Base-by-base conservation (phyloP, 1,140 invertebrate species). In the Penaeus vannamei region DNA sequence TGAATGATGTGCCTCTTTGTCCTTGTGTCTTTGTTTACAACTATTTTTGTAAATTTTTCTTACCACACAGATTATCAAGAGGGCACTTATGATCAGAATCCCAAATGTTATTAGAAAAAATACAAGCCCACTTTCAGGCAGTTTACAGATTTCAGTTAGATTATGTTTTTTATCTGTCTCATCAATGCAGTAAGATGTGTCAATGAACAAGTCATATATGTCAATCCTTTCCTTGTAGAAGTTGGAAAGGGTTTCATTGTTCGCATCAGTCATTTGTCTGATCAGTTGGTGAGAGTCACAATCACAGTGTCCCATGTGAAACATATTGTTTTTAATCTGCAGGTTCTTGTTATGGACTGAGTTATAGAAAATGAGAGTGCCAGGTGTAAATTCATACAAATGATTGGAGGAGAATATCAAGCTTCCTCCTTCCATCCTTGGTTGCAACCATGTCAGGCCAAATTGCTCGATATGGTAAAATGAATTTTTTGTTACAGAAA, bases 321-420 rank as follows among this genome's bases (percentile, higher is more conserved):
- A 12, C 79, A 64, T 42, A 64, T 87, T 87, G 23, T 62, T 62
- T 62, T 76, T 79, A 26, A 81, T 88, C 29, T 77, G 32, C 60
- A 91, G 59, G 20, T 91, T 69, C 62, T 90, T 72, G 20, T 82
- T 85, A 10, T 83, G 62, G 46, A 62, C n/a, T 62, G 60, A 36
- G 19, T 32, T 62, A 32, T 87, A 46, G 26, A 80, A 64, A 62
- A 81, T 42, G 3, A 87, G 61, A 87, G 59, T 87, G 19, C 77
- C 85, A 14, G 20, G 29, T 12, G 23, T 64, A 46, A 81, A 62
- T 64, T 42, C 42, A 64, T 87, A 46, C 23, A 87, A 81, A 22
- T 81, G 59, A 59, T 87, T 87, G 29, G 32, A n/a, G 3, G 79
- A 62, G 61, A 87, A 87, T 14, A 69, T 26, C 19, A 87, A 23